Conservation (phyloP, 2,888 invertebrate species). For the Scaptomyza caliginosa region DNA sequence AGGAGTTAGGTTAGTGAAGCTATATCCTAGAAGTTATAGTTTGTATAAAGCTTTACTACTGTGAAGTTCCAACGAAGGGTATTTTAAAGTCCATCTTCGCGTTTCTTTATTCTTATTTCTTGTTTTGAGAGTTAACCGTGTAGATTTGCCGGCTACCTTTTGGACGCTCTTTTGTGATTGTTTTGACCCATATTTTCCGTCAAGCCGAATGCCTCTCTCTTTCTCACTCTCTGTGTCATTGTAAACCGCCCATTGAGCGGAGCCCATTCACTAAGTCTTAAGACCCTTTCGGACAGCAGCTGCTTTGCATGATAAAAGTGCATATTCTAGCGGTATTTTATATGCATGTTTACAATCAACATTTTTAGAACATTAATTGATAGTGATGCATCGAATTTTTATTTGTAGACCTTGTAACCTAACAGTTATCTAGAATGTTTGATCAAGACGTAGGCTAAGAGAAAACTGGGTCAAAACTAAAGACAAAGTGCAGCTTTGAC, state of each 20-base stretch:
- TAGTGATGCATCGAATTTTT: too few species aligned
- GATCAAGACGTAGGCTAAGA: background rate
- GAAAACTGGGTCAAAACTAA: conserved; percentile 36
- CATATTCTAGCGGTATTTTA: conserved; percentile 14
- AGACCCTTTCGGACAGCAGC: conserved; percentile 4
- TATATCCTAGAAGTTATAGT: background rate
- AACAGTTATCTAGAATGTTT: conserved; percentile 51
- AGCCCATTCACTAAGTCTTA: conserved; percentile 43
- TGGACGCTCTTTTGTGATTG: conserved; percentile 53
- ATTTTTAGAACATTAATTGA: background rate
- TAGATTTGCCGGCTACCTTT: conserved; percentile 69
- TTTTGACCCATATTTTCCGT: conserved; percentile 66
- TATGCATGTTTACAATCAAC: conserved; percentile 31
- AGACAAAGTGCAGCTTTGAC: conserved; percentile 3
- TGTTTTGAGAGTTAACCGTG: conserved; percentile 31
- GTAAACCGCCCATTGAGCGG: background rate
- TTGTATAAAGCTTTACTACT: too few species aligned
- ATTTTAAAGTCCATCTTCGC: conserved; percentile 10
- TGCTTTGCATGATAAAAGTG: conserved; percentile 61
- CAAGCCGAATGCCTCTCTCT: conserved; percentile 15
- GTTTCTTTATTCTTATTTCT: conserved; percentile 26
- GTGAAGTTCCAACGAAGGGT: conserved; percentile 29
- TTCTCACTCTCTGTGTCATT: conserved; percentile 9
- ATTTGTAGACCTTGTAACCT: conserved; percentile 17
- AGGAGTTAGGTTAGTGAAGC: background rate